Evolutionary conservation across 2,888 invertebrate genomes (phyloP), one percentile per base, ranked within the genome.

Genomic region (Cosmia trapezina): DNA sequence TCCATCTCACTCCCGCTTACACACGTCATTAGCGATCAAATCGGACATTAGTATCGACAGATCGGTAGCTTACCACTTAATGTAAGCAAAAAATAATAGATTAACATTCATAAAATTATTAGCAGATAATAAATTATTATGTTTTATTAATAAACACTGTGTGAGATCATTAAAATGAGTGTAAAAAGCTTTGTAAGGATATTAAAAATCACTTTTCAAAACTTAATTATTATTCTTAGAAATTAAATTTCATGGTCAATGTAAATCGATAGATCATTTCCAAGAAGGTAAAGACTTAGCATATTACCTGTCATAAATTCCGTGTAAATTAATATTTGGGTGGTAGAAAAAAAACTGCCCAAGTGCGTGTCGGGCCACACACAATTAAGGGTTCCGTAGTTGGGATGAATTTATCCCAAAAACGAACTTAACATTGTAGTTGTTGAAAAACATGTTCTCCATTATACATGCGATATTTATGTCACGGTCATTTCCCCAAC

Each of bases 61-160:
- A 80, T 81, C 82, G 73, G 87, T 80, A 86, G 87, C 86, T 68
- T 67, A 63, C 60, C 60, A 70, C 59, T 77, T 82, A 83, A 83
- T 85, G 76, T 66, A 63, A 5, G 62, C 78, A 85, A 85, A 82
- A 85, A 85, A 74, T 71, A 0, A 41, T 70, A 14, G 53, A 76
- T 67, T 68, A 73, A 68, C 37, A 73, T 68, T 66, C 53, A 68
- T 73, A 53, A 11, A 63, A 75, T 73, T 68, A 65, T 61, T 69
- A 73, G 60, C 45, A 60, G 7, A 61, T 78, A 68, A 60, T 64
- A 53, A 51, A 17, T 56, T 54, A 67, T 63, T 37, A 65, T 67
- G 51, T 53, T 63, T 19, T 66, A 60, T 65, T 70, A 66, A 78
- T 62, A 73, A 56, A 77, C 53, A 57, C 51, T 57, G 37, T 65